Base-by-base conservation (phyloP, 2,888 invertebrate species). In the Hyposoter didymator region DNA sequence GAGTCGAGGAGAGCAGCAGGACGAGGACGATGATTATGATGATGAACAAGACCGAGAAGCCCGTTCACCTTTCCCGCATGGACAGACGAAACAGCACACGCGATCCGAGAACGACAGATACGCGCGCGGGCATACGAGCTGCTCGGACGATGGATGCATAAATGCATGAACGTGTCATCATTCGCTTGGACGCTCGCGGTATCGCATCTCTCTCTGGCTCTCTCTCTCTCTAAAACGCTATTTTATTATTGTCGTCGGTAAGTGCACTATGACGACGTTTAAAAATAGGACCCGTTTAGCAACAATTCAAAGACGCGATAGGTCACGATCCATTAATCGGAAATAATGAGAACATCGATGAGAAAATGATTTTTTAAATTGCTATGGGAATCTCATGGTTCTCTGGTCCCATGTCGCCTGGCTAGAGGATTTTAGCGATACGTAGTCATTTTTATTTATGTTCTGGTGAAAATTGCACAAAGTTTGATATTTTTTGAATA, bases 121-220 rank as follows among this genome's bases (percentile, higher is more conserved):
- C 73, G 47, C 73, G 47, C 73, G 47, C 19, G 62, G 67, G 47
- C 17, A 79, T 19, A 3, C 43, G 59, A 28, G 43, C 39, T 47
- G 43, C 39, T 47, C 74, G 74, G 69, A 76, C 79, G 84, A 84
- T 75, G 64, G 67, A 75, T 84, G 80, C 84, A 80, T 80, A 75
- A 64, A 75, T 80, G 84, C 84, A 84, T 78, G 79, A 84, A 64
- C 84, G 66, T 84, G 79, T 84, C 84, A 80, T 84, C 80, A 80
- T 84, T 64, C 75, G 55, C 75, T 75, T 80, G 84, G 70, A 84
- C 75, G 70, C 74, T 79, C 43, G 74, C 43, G 74, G 69, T 14
- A 75, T 72, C 80, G 75, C 47, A 17, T 73, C 39, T 39, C 39
- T 39, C 39, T 39, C 39, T 39, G 8, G 7, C 39, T 39, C 39